Conservation (phyloP, 1,140 invertebrate genomes). For the Parapsyche elsis region DNA sequence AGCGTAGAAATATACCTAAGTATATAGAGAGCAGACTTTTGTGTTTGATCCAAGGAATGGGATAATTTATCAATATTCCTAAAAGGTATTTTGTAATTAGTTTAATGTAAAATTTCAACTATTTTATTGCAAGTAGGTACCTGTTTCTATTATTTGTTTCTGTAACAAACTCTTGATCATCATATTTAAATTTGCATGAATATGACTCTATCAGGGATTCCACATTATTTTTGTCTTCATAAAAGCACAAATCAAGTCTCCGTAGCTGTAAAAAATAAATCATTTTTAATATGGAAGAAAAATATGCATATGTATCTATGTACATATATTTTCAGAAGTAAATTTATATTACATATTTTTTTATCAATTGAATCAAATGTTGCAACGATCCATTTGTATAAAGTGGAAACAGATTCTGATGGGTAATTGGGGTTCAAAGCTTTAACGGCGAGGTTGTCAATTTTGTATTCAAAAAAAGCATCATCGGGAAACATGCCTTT, state of each 20-base stretch:
- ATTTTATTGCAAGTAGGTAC: not conserved
- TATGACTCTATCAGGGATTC: conserved; percentile 39
- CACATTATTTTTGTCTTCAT: not conserved
- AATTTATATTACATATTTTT: conserved; percentile 44
- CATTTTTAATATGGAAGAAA: not conserved
- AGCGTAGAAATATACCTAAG: not conserved
- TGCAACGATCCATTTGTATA: conserved; percentile 32
- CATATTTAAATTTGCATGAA: conserved; percentile 27
- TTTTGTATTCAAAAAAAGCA: not conserved
- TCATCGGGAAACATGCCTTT: conserved; percentile 32
- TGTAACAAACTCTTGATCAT: conserved; percentile 18
- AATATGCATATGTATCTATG: too few relatives aligned
- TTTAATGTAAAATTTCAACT: not conserved
- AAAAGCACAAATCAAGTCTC: conserved; percentile 11
- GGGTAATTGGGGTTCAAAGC: conserved; percentile 17
- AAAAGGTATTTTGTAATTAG: not conserved
- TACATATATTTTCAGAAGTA: not conserved
- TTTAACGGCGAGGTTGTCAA: conserved; percentile 15
- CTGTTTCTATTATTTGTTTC: not conserved
- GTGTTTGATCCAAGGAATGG: not conserved
- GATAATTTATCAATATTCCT: not conserved
- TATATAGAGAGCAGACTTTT: not conserved
- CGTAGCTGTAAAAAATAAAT: conserved; percentile 31
- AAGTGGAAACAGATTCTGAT: not conserved
- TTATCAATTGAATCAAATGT: conserved; percentile 36